phyloP scores from a whole-genome alignment of 1,140 invertebrate genomes.

The Chelonus insularis region DNA sequence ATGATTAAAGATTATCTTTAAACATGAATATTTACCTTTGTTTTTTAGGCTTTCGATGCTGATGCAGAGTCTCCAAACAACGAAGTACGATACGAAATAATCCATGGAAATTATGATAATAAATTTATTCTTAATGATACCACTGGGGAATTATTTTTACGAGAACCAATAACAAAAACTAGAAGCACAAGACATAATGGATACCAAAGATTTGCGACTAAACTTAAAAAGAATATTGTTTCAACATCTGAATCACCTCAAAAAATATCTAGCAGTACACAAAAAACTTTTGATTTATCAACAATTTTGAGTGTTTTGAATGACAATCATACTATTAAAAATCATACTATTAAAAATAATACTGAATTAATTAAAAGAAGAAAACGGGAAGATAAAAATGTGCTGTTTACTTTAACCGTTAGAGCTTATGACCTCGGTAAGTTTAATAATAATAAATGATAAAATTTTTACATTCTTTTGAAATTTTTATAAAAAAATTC shows the following conservation, averaged over 20 bases:
- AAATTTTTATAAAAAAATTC: no score
- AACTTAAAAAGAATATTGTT: constrained; percentile 19
- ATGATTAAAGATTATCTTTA: neutral
- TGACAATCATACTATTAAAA: neutral
- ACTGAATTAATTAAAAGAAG: constrained; percentile 40
- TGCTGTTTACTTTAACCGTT: constrained; percentile 68
- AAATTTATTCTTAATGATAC: constrained; percentile 78
- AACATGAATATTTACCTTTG: neutral
- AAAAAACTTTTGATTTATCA: neutral
- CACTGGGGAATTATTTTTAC: constrained; percentile 69
- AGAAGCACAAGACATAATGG: constrained; percentile 40
- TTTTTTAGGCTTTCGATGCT: constrained; percentile 71
- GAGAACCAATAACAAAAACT: constrained; percentile 59
- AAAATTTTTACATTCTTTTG: constrained; percentile 4
- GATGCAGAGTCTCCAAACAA: constrained; percentile 87
- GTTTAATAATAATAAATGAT: neutral
- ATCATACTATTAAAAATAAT: constrained; percentile 20
- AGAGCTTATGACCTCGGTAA: constrained; percentile 78
- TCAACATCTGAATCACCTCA: constrained; percentile 37
- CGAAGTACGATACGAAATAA: constrained; percentile 80
- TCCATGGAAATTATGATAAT: constrained; percentile 77
- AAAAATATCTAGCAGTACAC: constrained; percentile 39
- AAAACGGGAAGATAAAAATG: constrained; percentile 57
- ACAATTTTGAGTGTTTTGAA: neutral
- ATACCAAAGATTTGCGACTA: constrained; percentile 25